Conservation (phyloP, 2,888 invertebrate species). For the Timema podura region DNA sequence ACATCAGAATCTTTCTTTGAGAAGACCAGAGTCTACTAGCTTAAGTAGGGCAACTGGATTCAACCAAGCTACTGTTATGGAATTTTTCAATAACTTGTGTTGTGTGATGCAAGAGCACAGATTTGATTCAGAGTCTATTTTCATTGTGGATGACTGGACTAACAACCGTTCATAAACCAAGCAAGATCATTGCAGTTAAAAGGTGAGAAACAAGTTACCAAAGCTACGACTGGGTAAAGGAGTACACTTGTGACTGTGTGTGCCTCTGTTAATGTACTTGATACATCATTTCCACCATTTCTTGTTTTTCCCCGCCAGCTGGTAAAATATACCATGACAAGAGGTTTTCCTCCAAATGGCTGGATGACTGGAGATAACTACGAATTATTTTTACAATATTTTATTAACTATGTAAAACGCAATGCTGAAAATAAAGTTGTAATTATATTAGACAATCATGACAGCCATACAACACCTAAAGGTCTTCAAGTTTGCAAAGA, state of each 20-base stretch:
- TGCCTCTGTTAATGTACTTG: not conserved
- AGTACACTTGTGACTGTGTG: not conserved
- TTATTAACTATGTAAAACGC: not conserved
- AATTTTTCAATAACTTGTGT: not conserved
- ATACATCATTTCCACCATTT: not conserved
- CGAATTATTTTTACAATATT: not conserved
- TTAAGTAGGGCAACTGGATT: not conserved
- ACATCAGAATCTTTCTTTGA: not conserved
- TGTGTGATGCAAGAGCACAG: not conserved
- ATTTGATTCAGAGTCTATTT: not conserved
- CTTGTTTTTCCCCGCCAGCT: not conserved
- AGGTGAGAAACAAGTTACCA: not conserved
- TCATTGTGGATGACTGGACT: not conserved
- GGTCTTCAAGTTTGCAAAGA: not conserved
- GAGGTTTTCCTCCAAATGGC: slow-evolving; percentile 6
- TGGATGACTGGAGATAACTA: slow-evolving; percentile 2
- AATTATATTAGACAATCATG: not conserved
- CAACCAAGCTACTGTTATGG: not conserved
- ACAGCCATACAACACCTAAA: not conserved
- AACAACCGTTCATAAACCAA: not conserved
- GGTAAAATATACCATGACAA: not conserved
- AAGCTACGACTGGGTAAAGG: not conserved
- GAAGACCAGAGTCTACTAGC: not conserved
- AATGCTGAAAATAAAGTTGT: not conserved
- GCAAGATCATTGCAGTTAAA: not conserved